Evolutionary conservation across 2,888 invertebrate genomes (phyloP), one percentile per base, ranked within the genome.

Genomic region (Heliconius sara): DNA sequence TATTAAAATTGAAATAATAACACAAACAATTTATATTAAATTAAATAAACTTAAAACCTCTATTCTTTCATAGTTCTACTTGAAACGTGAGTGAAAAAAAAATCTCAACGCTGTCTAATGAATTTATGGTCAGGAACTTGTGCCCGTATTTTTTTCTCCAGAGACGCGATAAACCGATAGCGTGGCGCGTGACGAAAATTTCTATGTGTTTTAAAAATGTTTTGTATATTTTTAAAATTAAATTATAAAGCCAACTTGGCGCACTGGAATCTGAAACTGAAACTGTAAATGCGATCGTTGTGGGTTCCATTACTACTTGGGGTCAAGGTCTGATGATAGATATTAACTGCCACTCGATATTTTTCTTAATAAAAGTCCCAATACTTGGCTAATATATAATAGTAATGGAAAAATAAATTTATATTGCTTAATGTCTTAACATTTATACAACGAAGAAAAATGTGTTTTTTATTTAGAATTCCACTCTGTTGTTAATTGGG

Each of bases 71-170:
- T 79, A 66, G 84, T 81, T 39, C 86, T 85, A 84, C 81, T 83
- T 87, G 89, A 88, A 70, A 91, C 91, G 92, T 91, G 92, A 91
- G 91, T 94, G 92, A 93, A 93, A 93, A 91, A 63, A 91, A 88
- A 90, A 89, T 76, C 77, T 73, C 90, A 89, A 85, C 90, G 91
- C 86, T 89, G 93, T 91, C 92, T 95, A 95, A 95, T 95, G 95
- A 95, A 95, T 95, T 95, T 95, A 95, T 93, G 93, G 92, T 87
- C 92, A 90, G 94, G 94, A 94, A 94, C 92, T 94, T 93, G 93
- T 91, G 91, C 91, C 87, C 88, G 88, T 88, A 88, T 88, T 92
- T 92, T 92, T 92, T 91, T 90, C 93, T 90, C 93, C 83, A 82
- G 90, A 89, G 91, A 88, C 90, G 87, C 89, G 93, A 93, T 92